phyloP scores from a whole-genome alignment of 1,140 invertebrate species.

The honey bee (Apis mellifera) region DNA sequence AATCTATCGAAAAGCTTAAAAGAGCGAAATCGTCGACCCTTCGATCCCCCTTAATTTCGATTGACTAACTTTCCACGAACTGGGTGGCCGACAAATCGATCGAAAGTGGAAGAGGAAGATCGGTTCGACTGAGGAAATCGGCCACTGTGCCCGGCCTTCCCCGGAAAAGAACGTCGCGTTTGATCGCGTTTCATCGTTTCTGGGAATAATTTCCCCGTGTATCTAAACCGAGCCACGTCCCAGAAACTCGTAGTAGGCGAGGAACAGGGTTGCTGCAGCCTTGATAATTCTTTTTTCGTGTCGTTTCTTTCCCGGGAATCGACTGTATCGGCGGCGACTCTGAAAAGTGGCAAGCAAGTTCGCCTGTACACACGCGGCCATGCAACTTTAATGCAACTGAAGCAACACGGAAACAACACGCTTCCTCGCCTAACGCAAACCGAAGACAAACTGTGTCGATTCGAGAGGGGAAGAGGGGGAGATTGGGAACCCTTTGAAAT shows the following conservation, averaged over 20 bases:
- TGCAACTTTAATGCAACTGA: constrained; percentile 40
- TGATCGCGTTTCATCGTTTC: constrained; percentile 24
- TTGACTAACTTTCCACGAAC: neutral
- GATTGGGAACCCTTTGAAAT: neutral
- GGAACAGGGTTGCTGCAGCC: neutral
- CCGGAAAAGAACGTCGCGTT: neutral
- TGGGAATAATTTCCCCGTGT: constrained; percentile 27
- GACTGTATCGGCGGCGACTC: neutral
- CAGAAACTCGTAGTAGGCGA: neutral
- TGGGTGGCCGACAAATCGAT: neutral
- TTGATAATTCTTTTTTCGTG: constrained; percentile 32
- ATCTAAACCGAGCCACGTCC: constrained; percentile 42
- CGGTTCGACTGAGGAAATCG: constrained; percentile 7
- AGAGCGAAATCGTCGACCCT: neutral
- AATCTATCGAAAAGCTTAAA: neutral
- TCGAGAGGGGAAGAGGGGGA: neutral
- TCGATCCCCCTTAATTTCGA: neutral
- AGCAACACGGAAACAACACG: constrained; percentile 14
- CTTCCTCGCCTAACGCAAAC: neutral
- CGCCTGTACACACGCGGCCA: neutral
- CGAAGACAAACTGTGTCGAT: constrained; percentile 17
- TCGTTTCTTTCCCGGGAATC: constrained; percentile 29
- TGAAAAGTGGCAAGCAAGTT: constrained; percentile 31
- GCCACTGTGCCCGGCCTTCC: neutral
- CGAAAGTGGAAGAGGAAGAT: too few relatives aligned